A percentile compares a stretch with the other conserved stretches of the same genome.
phyloP scores from a whole-genome alignment of 2,888 invertebrate genomes.

The Lasioglossum malachurum region DNA sequence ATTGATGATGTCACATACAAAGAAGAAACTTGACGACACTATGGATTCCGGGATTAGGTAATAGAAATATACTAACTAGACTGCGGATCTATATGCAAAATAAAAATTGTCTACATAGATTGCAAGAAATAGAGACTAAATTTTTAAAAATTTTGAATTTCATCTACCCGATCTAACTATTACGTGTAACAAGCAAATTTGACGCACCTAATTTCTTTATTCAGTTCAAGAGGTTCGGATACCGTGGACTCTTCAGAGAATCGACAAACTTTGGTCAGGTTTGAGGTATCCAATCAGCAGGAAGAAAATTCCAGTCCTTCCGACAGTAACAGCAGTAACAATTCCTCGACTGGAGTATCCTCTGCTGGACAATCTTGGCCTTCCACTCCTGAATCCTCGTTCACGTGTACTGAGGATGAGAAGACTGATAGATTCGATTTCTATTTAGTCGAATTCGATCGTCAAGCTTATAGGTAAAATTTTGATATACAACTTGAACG shows the following conservation, averaged over 20 bases:
- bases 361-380: constrained; percentile 70
- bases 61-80: not conserved
- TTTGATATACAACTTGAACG: constrained; percentile 7
- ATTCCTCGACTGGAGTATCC: constrained; percentile 76
- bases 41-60: constrained; percentile 79
- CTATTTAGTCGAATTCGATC: constrained; percentile 80
- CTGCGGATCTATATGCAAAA: too few species aligned
- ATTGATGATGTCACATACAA: constrained; percentile 84
- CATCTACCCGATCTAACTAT: not conserved
- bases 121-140: too few species aligned
- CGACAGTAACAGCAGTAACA: constrained; percentile 84
- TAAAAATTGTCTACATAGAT: too few species aligned
- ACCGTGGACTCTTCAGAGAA: constrained; percentile 70
- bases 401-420: constrained; percentile 73
- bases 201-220: constrained; percentile 14
- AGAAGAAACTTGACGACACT: constrained; percentile 76
- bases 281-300: constrained; percentile 72
- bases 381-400: constrained; percentile 77
- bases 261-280: constrained; percentile 73
- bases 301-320: constrained; percentile 84
- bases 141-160: too few species aligned
- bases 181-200: not conserved
- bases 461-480: constrained; percentile 79
- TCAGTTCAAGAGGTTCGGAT: constrained; percentile 79
- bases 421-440: constrained; percentile 75